Base-by-base conservation (phyloP, 1,140 invertebrate genomes). In the Diprion similis region DNA sequence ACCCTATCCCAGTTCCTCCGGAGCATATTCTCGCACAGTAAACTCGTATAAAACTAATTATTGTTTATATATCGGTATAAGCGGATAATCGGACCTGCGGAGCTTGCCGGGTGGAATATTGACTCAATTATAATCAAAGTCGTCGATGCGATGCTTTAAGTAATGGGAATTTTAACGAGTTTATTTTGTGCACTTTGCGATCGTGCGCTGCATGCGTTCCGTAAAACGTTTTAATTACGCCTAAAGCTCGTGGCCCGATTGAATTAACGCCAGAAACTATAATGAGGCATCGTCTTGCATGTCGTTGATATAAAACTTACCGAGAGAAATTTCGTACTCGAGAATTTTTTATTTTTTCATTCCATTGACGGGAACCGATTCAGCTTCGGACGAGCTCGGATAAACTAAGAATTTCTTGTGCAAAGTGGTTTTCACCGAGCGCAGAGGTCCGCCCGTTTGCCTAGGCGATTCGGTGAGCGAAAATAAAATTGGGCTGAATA, bases 81-180 rank as follows among this genome's bases (percentile, higher is more conserved):
- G 51, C 11, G 9, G 11, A 17, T 59, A 59, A 59, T 59, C 6
- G 51, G n/a, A 8, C 6, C 24, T 37, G 24, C 24, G 6, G n/a
- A 6, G 51, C 51, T 17, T 59, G 51, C n/a, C 51, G 11, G 11
- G n/a, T 17, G 51, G 9, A 59, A 9, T 59, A 59, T 59, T 59
- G n/a, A 59, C 51, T 59, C 51, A 15, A 59, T 59, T 59, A 59
- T 59, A 15, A 59, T 59, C 11, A 4, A 9, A 59, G 51, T 17
- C 51, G 51, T 59, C 51, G 51, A 59, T 59, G n/a, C 24, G 2
- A 6, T 37, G 24, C 24, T 37, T 37, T 37, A 59, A 59, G n/a
- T 59, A 59, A 59, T 59, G 51, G 51, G 51, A 59, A 59, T 59
- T 59, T 59, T 59, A 59, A 59, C 51, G 51, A 59, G 51, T 59